Evolutionary conservation across 2,113 vertebrate genomes (phyloP).

Genomic region (Eulemur rufifrons): DNA sequence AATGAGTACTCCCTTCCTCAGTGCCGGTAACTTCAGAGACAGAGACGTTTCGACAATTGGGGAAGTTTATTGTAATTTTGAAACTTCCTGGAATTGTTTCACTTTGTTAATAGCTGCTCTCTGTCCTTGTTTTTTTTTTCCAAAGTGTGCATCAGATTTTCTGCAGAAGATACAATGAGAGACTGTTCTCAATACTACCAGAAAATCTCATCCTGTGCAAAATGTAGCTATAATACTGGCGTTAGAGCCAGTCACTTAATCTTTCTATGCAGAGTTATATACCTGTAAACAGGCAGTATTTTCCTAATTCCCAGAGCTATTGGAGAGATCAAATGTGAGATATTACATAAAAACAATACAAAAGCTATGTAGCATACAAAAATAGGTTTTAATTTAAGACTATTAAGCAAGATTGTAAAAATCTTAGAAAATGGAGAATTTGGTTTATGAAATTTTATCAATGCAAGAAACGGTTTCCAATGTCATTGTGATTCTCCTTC

Average conservation of each 20-base stretch:
- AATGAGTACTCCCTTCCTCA: not conserved
- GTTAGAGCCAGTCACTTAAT: not conserved
- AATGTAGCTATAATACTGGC: not conserved
- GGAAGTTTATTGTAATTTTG: not conserved
- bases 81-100: not conserved
- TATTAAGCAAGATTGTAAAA: not conserved
- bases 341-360: not conserved
- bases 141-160: not conserved
- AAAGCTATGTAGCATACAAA: not conserved
- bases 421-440: not conserved
- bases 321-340: not conserved
- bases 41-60: not conserved
- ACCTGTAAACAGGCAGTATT: not conserved
- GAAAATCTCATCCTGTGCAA: not conserved
- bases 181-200: not conserved
- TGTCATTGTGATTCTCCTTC: not conserved
- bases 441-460: not conserved
- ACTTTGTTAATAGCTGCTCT: not conserved
- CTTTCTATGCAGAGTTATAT: not conserved
- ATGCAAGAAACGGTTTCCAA: not conserved
- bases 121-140: not conserved
- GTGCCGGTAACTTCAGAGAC: not conserved
- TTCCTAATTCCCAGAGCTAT: not conserved
- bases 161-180: not conserved
- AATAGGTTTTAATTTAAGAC: not conserved